These are phyloP conservation scores for Melanotus villosus DNA, from an alignment of 2,888 invertebrate species.

Conservation along the genomic window DNA sequence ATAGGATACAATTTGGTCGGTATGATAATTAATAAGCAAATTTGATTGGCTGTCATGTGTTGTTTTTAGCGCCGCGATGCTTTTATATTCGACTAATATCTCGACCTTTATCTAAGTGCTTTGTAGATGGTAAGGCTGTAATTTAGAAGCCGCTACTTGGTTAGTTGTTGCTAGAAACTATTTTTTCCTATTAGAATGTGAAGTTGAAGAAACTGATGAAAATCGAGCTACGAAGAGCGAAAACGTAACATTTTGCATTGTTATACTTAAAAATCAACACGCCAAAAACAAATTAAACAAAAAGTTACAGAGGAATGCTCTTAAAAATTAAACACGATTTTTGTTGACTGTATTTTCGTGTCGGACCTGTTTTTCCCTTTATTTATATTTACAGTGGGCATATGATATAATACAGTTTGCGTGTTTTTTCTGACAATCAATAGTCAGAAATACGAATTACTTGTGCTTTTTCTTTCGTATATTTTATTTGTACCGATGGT, in stretches of 20 bases:
- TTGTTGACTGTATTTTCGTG: background rate
- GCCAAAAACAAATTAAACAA: slow-evolving; percentile 18
- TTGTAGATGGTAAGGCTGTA: slow-evolving; percentile 49
- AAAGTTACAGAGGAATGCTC: slow-evolving; percentile 21
- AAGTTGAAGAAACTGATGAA: slow-evolving; percentile 8
- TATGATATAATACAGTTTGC: slow-evolving; percentile 11
- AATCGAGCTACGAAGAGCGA: background rate
- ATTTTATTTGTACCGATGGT: too few species aligned
- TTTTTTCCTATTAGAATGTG: slow-evolving; percentile 46
- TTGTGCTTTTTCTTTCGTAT: slow-evolving; percentile 1
- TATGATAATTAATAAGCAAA: slow-evolving; percentile 58
- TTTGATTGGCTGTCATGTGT: slow-evolving; percentile 61
- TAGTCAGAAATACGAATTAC: background rate
- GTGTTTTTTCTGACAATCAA: slow-evolving; percentile 12
- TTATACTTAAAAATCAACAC: slow-evolving; percentile 12
- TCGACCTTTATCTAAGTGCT: slow-evolving; percentile 56
- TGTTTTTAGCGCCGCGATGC: slow-evolving; percentile 61
- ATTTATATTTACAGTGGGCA: background rate
- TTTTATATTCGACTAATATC: slow-evolving; percentile 63
- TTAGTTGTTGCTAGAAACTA: slow-evolving; percentile 38
- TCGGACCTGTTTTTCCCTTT: background rate
- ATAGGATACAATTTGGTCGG: slow-evolving; percentile 53
- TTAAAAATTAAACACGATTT: slow-evolving; percentile 4
- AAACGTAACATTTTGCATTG: background rate
- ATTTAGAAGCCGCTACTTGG: slow-evolving; percentile 50